phyloP scores from a whole-genome alignment of 2,888 invertebrate species.

The Embidobia sp. region DNA sequence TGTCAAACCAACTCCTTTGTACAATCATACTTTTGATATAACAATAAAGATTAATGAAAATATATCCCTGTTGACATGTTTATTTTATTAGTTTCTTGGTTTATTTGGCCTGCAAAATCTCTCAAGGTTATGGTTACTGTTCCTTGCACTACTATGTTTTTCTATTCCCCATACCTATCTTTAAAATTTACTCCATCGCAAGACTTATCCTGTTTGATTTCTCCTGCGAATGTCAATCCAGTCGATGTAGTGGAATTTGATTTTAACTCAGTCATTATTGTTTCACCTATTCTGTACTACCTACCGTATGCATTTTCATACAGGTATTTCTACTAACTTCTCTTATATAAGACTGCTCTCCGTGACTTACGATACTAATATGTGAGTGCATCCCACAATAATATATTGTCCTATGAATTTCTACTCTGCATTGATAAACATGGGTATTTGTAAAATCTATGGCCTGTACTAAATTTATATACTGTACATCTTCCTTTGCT shows the following conservation, averaged over 20 bases:
- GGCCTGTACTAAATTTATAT: too few species aligned
- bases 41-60: conserved; percentile 4
- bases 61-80: not conserved
- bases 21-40: not conserved
- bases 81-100: not conserved
- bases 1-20: not conserved
- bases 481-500: too few species aligned
- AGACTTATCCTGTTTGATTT: not conserved
- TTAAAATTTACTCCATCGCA: not conserved
- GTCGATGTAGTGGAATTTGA: not conserved
- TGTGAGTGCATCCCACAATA: too few species aligned
- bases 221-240: not conserved
- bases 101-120: not conserved
- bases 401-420: too few species aligned
- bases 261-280: not conserved
- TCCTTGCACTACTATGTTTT: not conserved
- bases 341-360: too few species aligned
- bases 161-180: not conserved
- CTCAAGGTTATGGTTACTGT: not conserved
- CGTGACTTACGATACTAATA: too few species aligned
- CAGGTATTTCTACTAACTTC: too few species aligned
- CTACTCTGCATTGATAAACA: too few species aligned
- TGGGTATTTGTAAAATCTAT: too few species aligned
- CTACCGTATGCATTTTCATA: too few species aligned
- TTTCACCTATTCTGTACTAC: too few species aligned